Evolutionary conservation across 2,888 invertebrate genomes (phyloP), one percentile per base, ranked within the genome.

Genomic region (Ormyrus rosae): DNA sequence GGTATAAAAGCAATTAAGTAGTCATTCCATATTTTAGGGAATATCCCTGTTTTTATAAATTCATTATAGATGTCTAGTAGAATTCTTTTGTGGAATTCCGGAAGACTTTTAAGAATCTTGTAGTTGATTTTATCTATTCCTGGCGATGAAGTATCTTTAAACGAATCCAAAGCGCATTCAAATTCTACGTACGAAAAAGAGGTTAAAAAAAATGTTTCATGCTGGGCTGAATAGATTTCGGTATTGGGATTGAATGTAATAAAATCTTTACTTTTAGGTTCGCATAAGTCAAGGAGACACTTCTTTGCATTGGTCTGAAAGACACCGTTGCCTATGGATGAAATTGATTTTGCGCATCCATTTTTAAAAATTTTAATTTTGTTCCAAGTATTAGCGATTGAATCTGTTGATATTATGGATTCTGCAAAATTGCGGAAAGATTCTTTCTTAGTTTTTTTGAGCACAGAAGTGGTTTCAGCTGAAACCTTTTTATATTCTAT

Each of bases 281-380:
- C 9, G 10, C 60, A 60, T 60, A 60, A 19, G 19, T 34, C 60
- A 19, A 19, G 13, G 2, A 60, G 9, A 19, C 60, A 60, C 5
- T 60, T 9, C 13, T 8, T 7, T 7, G 60, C 13, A 19, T 60
- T 60, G 2, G 13, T 13, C 9, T 8, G 5, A 60, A 60, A 60
- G 2, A 5, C 19, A 19, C 6, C 34, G 19, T 60, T 60, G 5
- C 60, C 60, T 7, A 10, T 5, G 5, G 60, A 60, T 19, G 13
- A 5, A 19, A 60, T 60, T 7, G 60, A 8, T 9, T 60, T 60
- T 5, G 5, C 9, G 9, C 5, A 60, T 4, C 13, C 60, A 34
- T 60, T 60, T 60, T 34, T 60, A 60, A 60, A 60, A 19, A 13
- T 19, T 60, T 19, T 60, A 19, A 60, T 60, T 60, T 60, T 60